Conservation (phyloP, 2,888 invertebrate species). For the Coenonympha glycerion region DNA sequence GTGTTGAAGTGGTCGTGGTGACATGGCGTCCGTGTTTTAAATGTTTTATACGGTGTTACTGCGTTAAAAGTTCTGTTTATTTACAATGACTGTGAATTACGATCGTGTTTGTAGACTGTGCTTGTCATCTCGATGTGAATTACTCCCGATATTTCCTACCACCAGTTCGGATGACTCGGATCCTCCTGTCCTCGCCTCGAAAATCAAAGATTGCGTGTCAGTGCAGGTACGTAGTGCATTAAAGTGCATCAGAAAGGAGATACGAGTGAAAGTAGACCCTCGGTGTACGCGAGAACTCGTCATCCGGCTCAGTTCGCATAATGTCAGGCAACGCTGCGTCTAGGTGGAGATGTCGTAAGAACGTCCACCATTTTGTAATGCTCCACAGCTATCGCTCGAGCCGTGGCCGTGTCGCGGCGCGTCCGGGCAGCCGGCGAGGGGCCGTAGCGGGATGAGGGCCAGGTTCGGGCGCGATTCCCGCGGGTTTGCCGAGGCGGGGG, state of each 20-base stretch:
- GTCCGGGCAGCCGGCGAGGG: conserved; percentile 70
- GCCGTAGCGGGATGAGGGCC: conserved; percentile 66
- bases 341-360: conserved; percentile 77
- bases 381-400: conserved; percentile 70
- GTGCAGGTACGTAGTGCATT: conserved; percentile 77
- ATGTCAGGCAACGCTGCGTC: conserved; percentile 70
- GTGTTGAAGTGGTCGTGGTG: conserved; percentile 74
- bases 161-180: conserved; percentile 74
- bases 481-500: conserved; percentile 67
- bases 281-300: conserved; percentile 70
- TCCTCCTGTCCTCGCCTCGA: conserved; percentile 75
- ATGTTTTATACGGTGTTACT: conserved; percentile 52
- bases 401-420: conserved; percentile 71
- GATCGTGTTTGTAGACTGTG: conserved; percentile 79
- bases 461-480: conserved; percentile 66
- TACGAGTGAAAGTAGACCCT: conserved; percentile 74
- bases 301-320: conserved; percentile 71
- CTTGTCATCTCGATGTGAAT: conserved; percentile 77
- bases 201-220: conserved; percentile 79
- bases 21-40: conserved; percentile 72
- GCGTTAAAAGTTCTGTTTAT: conserved; percentile 59
- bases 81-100: conserved; percentile 74
- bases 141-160: conserved; percentile 77
- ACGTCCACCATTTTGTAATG: conserved; percentile 77
- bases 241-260: conserved; percentile 53